A percentile compares a stretch with the other conserved stretches of the same genome.
Evolutionary conservation across 2,888 invertebrate genomes (phyloP).

Genomic region (Phyllotreta cruciferae): DNA sequence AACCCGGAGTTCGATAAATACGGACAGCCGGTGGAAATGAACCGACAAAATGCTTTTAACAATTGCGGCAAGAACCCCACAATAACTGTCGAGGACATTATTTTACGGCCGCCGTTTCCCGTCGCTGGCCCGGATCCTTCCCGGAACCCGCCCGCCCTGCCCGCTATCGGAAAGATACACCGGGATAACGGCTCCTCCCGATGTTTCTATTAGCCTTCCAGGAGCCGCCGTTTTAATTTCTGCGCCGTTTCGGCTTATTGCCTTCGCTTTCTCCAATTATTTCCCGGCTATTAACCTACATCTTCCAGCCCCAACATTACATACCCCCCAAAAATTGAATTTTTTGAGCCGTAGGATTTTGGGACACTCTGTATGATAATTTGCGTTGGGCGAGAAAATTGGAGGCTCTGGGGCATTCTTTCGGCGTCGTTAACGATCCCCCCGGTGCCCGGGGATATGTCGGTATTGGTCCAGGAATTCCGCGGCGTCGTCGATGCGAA

Average conservation of each 20-base stretch:
- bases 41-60: conserved; percentile 27
- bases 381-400: too few species aligned
- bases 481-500: conserved; percentile 21
- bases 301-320: too few species aligned
- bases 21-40: conserved; percentile 21
- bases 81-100: conserved; percentile 44
- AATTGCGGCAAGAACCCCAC: conserved; percentile 34
- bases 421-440: too few species aligned
- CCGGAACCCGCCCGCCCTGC: conserved; percentile 43
- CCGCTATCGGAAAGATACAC: conserved; percentile 41
- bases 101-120: conserved; percentile 40
- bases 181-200: conserved; percentile 32
- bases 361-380: too few species aligned
- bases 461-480: too few species aligned
- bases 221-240: conserved; percentile 16
- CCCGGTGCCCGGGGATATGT: too few species aligned
- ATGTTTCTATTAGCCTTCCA: conserved; percentile 26
- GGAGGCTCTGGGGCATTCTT: too few species aligned
- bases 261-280: conserved; percentile 4
- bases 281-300: not conserved
- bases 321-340: too few species aligned
- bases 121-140: too few species aligned
- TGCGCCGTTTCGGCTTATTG: conserved; percentile 15
- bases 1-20: conserved; percentile 20
- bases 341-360: too few species aligned